Evolutionary conservation across 1,140 invertebrate genomes (phyloP).

Genomic region (Eurosta solidaginis): DNA sequence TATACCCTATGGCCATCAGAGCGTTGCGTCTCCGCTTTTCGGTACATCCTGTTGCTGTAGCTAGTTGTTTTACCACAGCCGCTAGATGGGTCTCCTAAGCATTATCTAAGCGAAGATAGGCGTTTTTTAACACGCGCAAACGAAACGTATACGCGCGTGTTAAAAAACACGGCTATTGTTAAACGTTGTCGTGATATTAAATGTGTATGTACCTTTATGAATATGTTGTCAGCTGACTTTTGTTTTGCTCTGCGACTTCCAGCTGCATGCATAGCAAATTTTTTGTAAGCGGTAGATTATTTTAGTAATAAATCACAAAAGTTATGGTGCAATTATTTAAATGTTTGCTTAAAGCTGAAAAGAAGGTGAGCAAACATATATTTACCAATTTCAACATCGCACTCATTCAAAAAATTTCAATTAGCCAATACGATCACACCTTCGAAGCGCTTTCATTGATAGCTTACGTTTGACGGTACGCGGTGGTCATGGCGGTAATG

Average conservation of each 20-base stretch:
- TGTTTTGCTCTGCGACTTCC: constrained; percentile 1
- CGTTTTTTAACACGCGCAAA: no score
- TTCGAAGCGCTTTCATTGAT: constrained; percentile 70
- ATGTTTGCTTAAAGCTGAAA: constrained; percentile 49
- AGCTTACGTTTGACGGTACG: constrained; percentile 72
- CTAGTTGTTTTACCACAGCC: no score
- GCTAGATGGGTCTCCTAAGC: no score
- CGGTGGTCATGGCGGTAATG: constrained; percentile 77
- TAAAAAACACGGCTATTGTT: no score
- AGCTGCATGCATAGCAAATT: background rate
- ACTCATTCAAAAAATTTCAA: background rate
- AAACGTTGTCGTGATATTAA: background rate
- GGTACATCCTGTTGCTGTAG: no score
- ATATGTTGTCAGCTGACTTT: constrained; percentile 34
- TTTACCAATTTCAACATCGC: background rate
- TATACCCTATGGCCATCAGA: no score
- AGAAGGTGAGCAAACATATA: constrained; percentile 39
- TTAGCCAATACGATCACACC: constrained; percentile 47
- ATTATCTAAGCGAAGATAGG: no score
- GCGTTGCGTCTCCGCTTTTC: no score
- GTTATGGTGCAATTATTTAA: constrained; percentile 54
- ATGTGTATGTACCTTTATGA: no score
- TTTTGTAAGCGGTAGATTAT: background rate
- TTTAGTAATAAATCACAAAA: constrained; percentile 12
- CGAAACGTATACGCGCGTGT: no score